Conservation (phyloP, 2,113 vertebrate species). For the Chroicocephalus ridibundus region DNA sequence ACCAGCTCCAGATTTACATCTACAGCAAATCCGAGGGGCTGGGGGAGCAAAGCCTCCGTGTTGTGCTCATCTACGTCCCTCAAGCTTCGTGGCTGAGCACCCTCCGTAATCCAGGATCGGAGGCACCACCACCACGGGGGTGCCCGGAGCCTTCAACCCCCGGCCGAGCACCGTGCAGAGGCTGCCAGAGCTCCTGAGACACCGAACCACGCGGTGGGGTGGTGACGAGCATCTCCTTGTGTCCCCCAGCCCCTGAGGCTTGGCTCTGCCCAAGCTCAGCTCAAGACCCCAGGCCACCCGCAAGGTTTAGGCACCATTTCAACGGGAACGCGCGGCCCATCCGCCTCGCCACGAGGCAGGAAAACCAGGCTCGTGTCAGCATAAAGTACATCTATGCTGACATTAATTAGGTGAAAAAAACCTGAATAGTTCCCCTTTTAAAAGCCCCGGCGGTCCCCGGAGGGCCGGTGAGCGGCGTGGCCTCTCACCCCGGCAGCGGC, state of each 20-base stretch:
- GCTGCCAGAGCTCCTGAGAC: neutral
- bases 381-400: neutral
- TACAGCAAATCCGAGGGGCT: neutral
- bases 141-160: neutral
- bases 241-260: neutral
- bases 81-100: neutral
- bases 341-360: accelerated
- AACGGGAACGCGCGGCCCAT: accelerated
- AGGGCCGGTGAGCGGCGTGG: neutral
- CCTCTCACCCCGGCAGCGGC: accelerated
- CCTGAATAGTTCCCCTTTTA: neutral
- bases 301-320: accelerated
- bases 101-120: neutral
- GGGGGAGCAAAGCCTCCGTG: accelerated
- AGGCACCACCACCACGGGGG: accelerated
- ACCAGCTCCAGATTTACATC: constrained; percentile 21
- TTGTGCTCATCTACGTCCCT: accelerated
- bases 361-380: neutral
- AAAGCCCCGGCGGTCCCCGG: neutral
- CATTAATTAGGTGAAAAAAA: neutral
- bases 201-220: accelerated
- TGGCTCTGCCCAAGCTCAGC: neutral
- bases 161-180: accelerated
- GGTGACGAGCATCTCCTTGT: accelerated
- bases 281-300: neutral